Percentiles rank a stretch among this genome's conserved stretches.
Conservation (phyloP, 2,113 vertebrate genomes). For the Poecilia latipinna region DNA sequence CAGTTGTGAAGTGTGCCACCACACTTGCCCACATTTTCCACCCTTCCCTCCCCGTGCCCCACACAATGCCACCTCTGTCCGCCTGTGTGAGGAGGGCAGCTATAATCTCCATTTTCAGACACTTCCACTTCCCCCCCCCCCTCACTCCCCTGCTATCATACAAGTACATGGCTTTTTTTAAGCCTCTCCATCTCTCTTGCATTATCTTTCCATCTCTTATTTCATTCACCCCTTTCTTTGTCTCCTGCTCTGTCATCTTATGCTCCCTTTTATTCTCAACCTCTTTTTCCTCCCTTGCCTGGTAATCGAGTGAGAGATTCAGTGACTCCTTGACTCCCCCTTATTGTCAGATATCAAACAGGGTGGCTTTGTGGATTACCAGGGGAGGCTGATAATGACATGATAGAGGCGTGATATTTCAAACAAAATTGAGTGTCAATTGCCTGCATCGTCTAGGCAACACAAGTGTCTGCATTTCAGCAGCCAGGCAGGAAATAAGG, state of each 20-base stretch:
- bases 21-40: constrained; percentile 73
- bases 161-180: constrained; percentile 56
- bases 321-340: constrained; percentile 64
- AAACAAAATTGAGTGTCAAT: constrained; percentile 84
- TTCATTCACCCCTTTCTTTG: constrained; percentile 51
- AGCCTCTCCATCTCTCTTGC: constrained; percentile 20
- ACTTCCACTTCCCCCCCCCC: constrained; percentile 30
- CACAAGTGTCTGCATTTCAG: constrained; percentile 63
- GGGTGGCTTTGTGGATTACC: constrained; percentile 81
- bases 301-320: constrained; percentile 76
- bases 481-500: constrained; percentile 79
- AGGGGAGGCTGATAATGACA: constrained; percentile 81
- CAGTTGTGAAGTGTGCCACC: constrained; percentile 75
- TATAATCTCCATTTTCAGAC: constrained; percentile 62
- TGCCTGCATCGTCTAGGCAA: constrained; percentile 78
- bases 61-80: constrained; percentile 65
- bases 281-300: constrained; percentile 42
- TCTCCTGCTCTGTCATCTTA: constrained; percentile 52
- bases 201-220: constrained; percentile 58
- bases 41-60: constrained; percentile 45
- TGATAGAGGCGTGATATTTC: constrained; percentile 81
- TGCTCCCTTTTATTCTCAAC: constrained; percentile 62
- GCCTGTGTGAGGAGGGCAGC: constrained; percentile 51
- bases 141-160: constrained; percentile 19
- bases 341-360: constrained; percentile 82